phyloP scores from a whole-genome alignment of 2,888 invertebrate species.

The Cosmopolites sordidus region DNA sequence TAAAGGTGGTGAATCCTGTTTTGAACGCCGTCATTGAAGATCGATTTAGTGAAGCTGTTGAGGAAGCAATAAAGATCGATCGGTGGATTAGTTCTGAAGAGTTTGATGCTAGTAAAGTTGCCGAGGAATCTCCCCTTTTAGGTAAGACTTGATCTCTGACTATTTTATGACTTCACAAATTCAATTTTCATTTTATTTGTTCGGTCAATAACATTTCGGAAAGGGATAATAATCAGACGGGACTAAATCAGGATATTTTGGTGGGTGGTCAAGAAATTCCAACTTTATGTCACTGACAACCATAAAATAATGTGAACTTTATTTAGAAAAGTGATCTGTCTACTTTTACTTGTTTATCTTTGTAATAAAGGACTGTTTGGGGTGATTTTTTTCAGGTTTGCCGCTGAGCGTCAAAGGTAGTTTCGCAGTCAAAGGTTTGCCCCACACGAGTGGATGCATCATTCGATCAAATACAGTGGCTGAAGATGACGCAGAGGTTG shows the following conservation, averaged over 20 bases:
- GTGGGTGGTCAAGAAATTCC: too few relatives aligned
- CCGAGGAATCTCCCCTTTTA: constrained; percentile 58
- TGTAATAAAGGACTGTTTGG: too few relatives aligned
- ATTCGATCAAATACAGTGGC: constrained; percentile 52
- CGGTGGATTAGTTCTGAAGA: constrained; percentile 56
- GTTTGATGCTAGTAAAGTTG: constrained; percentile 50
- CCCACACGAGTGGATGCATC: constrained; percentile 64
- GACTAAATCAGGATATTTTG: too few relatives aligned
- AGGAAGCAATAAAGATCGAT: constrained; percentile 72
- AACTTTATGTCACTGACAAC: too few relatives aligned
- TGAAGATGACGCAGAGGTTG: constrained; percentile 62
- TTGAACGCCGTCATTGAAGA: constrained; percentile 79
- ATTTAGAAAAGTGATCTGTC: too few relatives aligned
- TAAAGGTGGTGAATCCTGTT: constrained; percentile 71
- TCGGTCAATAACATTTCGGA: too few relatives aligned
- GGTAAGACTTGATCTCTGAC: too few relatives aligned
- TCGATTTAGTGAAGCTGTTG: constrained; percentile 68
- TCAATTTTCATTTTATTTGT: too few relatives aligned
- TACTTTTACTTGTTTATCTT: too few relatives aligned
- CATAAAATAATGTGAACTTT: too few relatives aligned
- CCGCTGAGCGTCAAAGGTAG: constrained; percentile 81
- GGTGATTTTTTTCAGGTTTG: constrained; percentile 72
- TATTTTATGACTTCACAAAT: too few relatives aligned
- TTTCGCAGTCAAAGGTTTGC: constrained; percentile 47
- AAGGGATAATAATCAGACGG: too few relatives aligned